Conservation (phyloP, 2,888 invertebrate species). For the Selenia dentaria region DNA sequence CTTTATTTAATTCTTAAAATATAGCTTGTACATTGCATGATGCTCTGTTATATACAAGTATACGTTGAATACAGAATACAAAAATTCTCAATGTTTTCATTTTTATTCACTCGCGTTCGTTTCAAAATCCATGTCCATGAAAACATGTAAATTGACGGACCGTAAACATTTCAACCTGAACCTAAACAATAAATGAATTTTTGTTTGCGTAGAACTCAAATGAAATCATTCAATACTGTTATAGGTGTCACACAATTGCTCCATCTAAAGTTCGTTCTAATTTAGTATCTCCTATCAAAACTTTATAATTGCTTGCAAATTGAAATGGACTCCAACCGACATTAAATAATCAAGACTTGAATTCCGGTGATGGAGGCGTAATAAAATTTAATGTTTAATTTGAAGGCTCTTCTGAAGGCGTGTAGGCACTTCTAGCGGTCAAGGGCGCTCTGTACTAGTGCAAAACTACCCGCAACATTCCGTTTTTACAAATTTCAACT, state of each 20-base stretch:
- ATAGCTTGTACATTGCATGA: too few species aligned
- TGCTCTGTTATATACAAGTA: too few species aligned
- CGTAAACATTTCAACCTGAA: not conserved
- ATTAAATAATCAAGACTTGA: constrained; percentile 23
- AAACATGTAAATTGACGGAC: not conserved
- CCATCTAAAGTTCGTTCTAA: constrained; percentile 1
- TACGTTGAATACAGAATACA: too few species aligned
- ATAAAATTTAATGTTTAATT: constrained; percentile 55
- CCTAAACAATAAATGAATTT: constrained; percentile 2
- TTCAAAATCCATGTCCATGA: not conserved
- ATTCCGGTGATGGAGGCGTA: constrained; percentile 20
- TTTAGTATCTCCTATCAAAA: constrained; percentile 7
- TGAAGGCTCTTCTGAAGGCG: constrained; percentile 40
- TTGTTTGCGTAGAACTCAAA: not conserved
- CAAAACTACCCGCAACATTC: constrained; percentile 21
- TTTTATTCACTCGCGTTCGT: too few species aligned
- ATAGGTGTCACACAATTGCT: constrained; percentile 1
- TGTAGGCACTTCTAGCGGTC: constrained; percentile 44
- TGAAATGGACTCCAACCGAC: constrained; percentile 11
- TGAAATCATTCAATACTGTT: constrained; percentile 1
- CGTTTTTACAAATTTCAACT: constrained; percentile 37
- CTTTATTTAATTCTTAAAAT: too few species aligned
- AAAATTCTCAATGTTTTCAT: too few species aligned
- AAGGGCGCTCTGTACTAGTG: constrained; percentile 54
- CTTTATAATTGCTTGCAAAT: constrained; percentile 13